Base-by-base conservation (phyloP, 1,140 invertebrate species). In the Atta texana region DNA sequence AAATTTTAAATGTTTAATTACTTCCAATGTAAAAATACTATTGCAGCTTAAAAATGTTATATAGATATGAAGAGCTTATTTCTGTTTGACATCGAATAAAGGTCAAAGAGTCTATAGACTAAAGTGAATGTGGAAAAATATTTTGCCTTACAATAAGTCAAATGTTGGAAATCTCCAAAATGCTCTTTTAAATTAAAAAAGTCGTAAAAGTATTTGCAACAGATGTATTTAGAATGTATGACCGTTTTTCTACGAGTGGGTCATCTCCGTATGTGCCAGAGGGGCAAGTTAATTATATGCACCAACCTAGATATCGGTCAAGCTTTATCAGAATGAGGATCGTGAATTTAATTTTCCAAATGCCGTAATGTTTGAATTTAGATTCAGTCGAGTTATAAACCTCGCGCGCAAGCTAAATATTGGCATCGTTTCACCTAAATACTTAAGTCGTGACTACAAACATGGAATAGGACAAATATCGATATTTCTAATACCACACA, bases 251-350 rank as follows among this genome's bases (percentile, higher is more conserved):
- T 39, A 34, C 75, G 75, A 86, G 59, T 68, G 49, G 74, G 72
- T 86, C 84, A 78, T 86, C 77, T 69, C 61, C 34, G 24, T 53
- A 86, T 31, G 76, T 68, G 84, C 74, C 84, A 86, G 59, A 31
- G 31, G 3, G 16, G 18, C 53, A 14, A 51, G 64, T 86, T 71
- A 69, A 86, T 78, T 81, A 81, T 69, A 86, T 84, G 64, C 21
- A 21, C 12, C 80, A 61, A 86, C 76, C 85, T 71, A 81, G 64
- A 69, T 81, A 59, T 84, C 53, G 66, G 49, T 61, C 18, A 18
- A 82, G 5, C 39, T 75, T 51, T 84, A 61, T 84, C 69, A 31
- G 28, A 74, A 75, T 75, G 49, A 49, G n/a, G 2, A 59, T 18
- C 55, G 31, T n/a, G 51, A 24, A 44, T 24, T 44, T 44, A 57